A percentile compares a stretch with the other conserved stretches of the same genome.
phyloP scores from a whole-genome alignment of 2,888 invertebrate species.

The Psylliodes chrysocephalus region DNA sequence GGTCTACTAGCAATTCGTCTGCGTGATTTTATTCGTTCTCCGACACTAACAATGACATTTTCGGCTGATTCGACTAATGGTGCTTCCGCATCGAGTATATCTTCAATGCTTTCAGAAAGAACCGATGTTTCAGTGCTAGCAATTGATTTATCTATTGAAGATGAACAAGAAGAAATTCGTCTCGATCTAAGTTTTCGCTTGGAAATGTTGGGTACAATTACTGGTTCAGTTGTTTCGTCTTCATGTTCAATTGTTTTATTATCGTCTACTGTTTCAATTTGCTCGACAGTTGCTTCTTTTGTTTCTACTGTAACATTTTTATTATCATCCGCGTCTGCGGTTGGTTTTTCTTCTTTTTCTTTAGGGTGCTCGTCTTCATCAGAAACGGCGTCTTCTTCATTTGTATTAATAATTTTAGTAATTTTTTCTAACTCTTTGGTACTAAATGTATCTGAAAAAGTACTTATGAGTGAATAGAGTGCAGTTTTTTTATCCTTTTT shows the following conservation, averaged over 20 bases:
- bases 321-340: background rate
- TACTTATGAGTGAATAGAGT: constrained; percentile 52
- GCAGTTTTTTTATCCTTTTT: constrained; percentile 54
- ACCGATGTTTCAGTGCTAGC: constrained; percentile 16
- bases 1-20: constrained; percentile 40
- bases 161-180: constrained; percentile 33
- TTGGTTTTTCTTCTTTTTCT: constrained; percentile 15
- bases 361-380: constrained; percentile 49
- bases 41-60: constrained; percentile 45
- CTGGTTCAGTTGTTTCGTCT: constrained; percentile 37
- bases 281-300: constrained; percentile 10
- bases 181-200: constrained; percentile 39
- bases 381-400: constrained; percentile 67
- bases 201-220: background rate
- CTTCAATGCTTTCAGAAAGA: constrained; percentile 31
- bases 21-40: constrained; percentile 51
- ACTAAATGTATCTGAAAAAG: constrained; percentile 52
- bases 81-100: constrained; percentile 16
- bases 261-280: background rate
- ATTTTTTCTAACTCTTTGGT: constrained; percentile 66
- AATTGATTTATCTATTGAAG: constrained; percentile 4
- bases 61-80: no score
- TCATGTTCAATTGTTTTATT: constrained; percentile 26
- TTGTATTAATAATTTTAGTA: constrained; percentile 69
- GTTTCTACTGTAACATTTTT: background rate